Percentiles rank a stretch among this genome's conserved stretches.
Evolutionary conservation across 2,888 invertebrate genomes (phyloP).

Genomic region (Drosophila leonis): DNA sequence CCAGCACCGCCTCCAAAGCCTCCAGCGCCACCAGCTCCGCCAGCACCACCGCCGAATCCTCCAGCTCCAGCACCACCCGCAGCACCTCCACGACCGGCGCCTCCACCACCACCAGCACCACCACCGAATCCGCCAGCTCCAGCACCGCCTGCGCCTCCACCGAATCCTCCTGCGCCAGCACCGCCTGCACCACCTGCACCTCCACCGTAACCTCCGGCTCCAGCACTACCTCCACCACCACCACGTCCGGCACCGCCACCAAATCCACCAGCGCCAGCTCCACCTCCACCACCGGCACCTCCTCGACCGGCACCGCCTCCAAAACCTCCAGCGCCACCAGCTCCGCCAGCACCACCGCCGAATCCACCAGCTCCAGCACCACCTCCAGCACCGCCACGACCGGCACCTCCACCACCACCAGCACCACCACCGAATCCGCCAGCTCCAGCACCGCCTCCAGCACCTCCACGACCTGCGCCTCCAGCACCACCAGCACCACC

Average conservation of each 20-base stretch:
- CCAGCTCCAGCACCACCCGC: slow-evolving; percentile 46
- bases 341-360: slow-evolving; percentile 24
- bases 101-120: slow-evolving; percentile 20
- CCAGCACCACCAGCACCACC: slow-evolving; percentile 43
- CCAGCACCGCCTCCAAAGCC: slow-evolving; percentile 24
- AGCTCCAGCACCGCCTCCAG: slow-evolving; percentile 24
- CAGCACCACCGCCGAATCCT: slow-evolving; percentile 42
- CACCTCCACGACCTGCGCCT: not conserved
- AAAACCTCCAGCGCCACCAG: slow-evolving; percentile 36
- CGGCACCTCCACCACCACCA: slow-evolving; percentile 37
- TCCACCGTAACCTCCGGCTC: not conserved
- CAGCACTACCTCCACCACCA: slow-evolving; percentile 35
- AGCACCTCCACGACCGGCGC: slow-evolving; percentile 41
- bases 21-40: slow-evolving; percentile 18
- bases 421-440: slow-evolving; percentile 6
- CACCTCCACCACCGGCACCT: slow-evolving; percentile 37
- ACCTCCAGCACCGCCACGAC: slow-evolving; percentile 37
- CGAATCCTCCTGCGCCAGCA: slow-evolving; percentile 19
- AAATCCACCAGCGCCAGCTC: slow-evolving; percentile 79
- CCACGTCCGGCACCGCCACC: slow-evolving; percentile 54
- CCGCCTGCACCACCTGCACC: slow-evolving; percentile 16
- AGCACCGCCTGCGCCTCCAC: slow-evolving; percentile 28
- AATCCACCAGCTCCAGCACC: slow-evolving; percentile 14
- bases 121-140: slow-evolving; percentile 11
- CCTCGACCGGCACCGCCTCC: slow-evolving; percentile 23